Percentiles rank a stretch among this genome's conserved stretches.
phyloP scores from a whole-genome alignment of 1,140 invertebrate species.

The Hermatobates lingyangjiaoensis region DNA sequence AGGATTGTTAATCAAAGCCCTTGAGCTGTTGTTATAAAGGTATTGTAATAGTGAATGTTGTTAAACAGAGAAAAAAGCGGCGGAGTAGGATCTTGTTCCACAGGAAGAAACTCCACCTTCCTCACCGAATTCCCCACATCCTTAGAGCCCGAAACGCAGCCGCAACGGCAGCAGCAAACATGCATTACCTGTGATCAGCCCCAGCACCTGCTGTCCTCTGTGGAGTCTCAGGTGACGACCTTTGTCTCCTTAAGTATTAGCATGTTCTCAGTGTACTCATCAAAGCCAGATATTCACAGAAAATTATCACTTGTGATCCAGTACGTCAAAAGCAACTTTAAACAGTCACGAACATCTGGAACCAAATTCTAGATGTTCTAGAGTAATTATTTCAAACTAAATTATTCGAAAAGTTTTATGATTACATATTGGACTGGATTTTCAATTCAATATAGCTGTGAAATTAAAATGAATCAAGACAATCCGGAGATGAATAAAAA shows the following conservation, averaged over 20 bases:
- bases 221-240: constrained; percentile 24
- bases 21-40: no score
- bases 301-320: not conserved
- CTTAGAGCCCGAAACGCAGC: constrained; percentile 14
- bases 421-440: no score
- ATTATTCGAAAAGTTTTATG: no score
- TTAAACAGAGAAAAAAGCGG: constrained; percentile 36
- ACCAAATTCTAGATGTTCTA: no score
- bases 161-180: constrained; percentile 17
- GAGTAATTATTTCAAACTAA: no score
- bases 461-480: no score
- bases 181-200: constrained; percentile 18
- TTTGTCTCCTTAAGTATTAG: constrained; percentile 1
- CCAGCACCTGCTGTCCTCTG: constrained; percentile 23
- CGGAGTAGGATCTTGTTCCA: constrained; percentile 56
- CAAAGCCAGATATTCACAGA: not conserved
- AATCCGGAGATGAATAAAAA: no score
- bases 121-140: constrained; percentile 28
- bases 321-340: not conserved
- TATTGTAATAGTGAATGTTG: not conserved
- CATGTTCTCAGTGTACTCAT: not conserved
- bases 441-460: no score
- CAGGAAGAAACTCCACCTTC: constrained; percentile 56
- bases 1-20: no score
- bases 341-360: not conserved